Evolutionary conservation across 2,888 invertebrate species (phyloP).

Genomic region (Melitaea athalia): DNA sequence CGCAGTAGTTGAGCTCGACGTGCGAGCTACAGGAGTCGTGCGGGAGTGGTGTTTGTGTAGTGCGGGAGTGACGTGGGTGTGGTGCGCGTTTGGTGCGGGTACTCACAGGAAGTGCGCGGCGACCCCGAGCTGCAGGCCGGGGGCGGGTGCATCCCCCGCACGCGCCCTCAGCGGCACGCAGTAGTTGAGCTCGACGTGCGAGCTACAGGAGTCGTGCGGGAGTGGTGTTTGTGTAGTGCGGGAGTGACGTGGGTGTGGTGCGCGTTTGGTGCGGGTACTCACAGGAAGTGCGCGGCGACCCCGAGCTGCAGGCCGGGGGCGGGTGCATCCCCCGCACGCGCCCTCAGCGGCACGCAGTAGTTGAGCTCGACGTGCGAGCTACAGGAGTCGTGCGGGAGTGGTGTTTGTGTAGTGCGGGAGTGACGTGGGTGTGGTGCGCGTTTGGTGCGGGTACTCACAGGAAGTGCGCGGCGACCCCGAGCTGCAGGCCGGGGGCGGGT

Average conservation of each 20-base stretch:
- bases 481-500: constrained; percentile 87
- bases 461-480: constrained; percentile 92
- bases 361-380: constrained; percentile 87
- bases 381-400: background rate
- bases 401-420: too few relatives aligned
- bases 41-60: too few relatives aligned
- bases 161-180: constrained; percentile 88
- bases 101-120: constrained; percentile 87
- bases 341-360: constrained; percentile 91
- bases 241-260: too few relatives aligned
- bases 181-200: constrained; percentile 91
- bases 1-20: constrained; percentile 94
- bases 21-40: too few relatives aligned
- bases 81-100: too few relatives aligned
- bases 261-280: too few relatives aligned
- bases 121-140: constrained; percentile 92
- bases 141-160: constrained; percentile 84
- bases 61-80: too few relatives aligned
- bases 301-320: constrained; percentile 91
- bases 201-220: too few relatives aligned
- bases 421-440: too few relatives aligned
- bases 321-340: constrained; percentile 84
- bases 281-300: constrained; percentile 89
- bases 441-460: constrained; percentile 55
- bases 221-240: too few relatives aligned